Evolutionary conservation across 1,140 invertebrate species (phyloP), one percentile per base, ranked within the genome.

Genomic region (Sinonovacula constricta): DNA sequence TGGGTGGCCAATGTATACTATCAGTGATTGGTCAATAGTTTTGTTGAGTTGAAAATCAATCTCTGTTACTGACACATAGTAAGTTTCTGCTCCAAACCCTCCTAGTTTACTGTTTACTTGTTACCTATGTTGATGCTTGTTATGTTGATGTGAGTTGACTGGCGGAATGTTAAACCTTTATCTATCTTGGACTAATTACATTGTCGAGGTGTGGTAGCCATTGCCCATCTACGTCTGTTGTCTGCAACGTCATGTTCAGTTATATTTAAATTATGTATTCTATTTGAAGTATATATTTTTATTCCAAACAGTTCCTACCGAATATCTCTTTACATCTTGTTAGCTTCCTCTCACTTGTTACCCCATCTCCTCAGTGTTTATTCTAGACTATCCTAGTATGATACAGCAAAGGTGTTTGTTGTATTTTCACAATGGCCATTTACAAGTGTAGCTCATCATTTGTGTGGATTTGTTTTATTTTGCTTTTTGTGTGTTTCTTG

Each of bases 191-290:
- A 53, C 65, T 76, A 36, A n/a, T 65, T 65, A 24, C 66, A 63
- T 31, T 76, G 72, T 45, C 18, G 39, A 45, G 72, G n/a, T 76
- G 72, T 76, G 72, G 72, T 67, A 76, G 72, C 72, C 72, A 76
- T 76, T 76, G 28, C 72, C 56, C 72, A 49, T 30, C 53, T 49
- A 66, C 59, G 62, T 56, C 63, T 53, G 65, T 56, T 31, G 53
- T 33, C 62, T 33, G 24, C 33, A 12, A 15, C 26, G 36, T 3
- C 18, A 26, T 31, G 4, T 18, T 31, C 33, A 33, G 28, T 30
- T 59, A 4, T 3, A n/a, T 28, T 4, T 18, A 28, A 28, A 28
- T 15, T 28, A 36, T 74, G 59, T 33, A 74, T 54, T 51, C 54
- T 45, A 60, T 30, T 0, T 74, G 10, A 22, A 12, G 30, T 49